Conservation (phyloP, 64 coral and sea anemone genomes). For the Astreopora myriophthalma region DNA sequence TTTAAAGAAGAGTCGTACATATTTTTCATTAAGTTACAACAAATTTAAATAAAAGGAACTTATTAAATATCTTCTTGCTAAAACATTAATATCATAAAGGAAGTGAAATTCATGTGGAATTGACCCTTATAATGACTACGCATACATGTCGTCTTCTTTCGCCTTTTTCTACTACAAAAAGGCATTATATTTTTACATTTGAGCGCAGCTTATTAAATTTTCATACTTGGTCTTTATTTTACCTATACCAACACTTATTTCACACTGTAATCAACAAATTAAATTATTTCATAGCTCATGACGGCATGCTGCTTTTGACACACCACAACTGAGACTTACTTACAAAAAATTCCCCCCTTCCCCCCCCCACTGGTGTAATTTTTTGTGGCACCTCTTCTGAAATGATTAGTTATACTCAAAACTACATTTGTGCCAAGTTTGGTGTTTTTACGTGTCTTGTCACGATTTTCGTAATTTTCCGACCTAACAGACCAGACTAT, state of each 20-base stretch:
- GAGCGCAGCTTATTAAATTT: neutral
- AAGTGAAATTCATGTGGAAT: neutral
- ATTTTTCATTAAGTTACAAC: neutral
- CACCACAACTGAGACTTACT: neutral
- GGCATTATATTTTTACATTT: neutral
- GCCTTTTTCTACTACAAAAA: neutral
- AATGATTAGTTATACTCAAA: neutral
- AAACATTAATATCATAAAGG: neutral
- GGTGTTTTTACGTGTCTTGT: constrained; percentile 1
- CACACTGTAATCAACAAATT: neutral
- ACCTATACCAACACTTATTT: neutral
- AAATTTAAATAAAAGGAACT: neutral
- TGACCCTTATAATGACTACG: neutral
- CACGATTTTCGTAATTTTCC: constrained; percentile 55
- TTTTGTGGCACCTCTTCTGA: neutral
- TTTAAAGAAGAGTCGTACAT: neutral
- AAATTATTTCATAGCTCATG: neutral
- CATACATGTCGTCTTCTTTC: neutral
- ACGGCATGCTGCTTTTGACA: neutral
- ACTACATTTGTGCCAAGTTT: neutral
- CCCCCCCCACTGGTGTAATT: neutral
- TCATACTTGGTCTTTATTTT: neutral
- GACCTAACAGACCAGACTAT: neutral
- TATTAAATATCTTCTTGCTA: neutral
- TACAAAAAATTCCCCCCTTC: neutral